Percentiles rank a stretch among this genome's conserved stretches.
Conservation (phyloP, 2,113 vertebrate genomes). For the Arizona elegans region DNA sequence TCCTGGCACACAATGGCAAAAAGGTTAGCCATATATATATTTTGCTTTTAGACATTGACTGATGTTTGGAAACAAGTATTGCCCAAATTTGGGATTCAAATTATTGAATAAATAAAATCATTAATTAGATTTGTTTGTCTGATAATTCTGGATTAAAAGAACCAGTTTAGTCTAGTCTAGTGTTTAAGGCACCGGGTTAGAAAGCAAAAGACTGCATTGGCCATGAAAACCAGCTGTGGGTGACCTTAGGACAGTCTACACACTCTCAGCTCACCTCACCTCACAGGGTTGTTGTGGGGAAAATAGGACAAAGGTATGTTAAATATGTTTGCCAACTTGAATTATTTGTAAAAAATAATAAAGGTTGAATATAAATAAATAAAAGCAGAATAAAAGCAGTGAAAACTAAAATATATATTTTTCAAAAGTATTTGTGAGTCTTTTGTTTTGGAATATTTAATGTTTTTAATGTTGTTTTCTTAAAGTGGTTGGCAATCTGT, state of each 20-base stretch:
- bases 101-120: neutral
- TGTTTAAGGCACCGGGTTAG: neutral
- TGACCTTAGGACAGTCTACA: neutral
- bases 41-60: neutral
- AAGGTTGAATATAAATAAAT: neutral
- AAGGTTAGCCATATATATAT: neutral
- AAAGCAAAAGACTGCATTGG: neutral
- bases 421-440: neutral
- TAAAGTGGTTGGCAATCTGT: neutral
- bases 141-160: neutral
- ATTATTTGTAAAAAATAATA: no score
- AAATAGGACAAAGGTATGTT: neutral
- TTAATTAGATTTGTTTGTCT: neutral
- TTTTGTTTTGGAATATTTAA: neutral
- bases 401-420: neutral
- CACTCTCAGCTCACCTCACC: neutral
- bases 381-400: neutral
- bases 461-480: neutral
- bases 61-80: neutral
- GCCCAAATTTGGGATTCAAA: neutral
- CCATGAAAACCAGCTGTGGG: neutral
- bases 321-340: neutral
- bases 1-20: no score
- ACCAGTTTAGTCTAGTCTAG: neutral
- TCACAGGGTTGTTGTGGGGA: neutral